A percentile compares a stretch with the other conserved stretches of the same genome.
phyloP scores from a whole-genome alignment of 1,140 invertebrate species.

The Solen grandis region DNA sequence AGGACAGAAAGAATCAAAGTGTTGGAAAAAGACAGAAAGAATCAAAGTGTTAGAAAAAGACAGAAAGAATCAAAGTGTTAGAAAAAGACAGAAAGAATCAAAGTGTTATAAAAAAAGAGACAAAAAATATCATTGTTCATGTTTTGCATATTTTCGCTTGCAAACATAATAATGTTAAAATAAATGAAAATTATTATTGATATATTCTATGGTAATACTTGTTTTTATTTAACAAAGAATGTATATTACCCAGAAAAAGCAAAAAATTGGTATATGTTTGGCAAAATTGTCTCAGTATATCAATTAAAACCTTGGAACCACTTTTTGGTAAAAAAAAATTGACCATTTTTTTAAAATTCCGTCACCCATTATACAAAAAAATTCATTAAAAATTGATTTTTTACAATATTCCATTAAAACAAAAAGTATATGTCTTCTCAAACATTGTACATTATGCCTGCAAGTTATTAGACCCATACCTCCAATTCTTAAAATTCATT shows the following conservation, averaged over 20 bases:
- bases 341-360: not conserved
- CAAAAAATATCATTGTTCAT: too few species aligned
- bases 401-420: slow-evolving; percentile 6
- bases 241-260: slow-evolving; percentile 12
- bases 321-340: not conserved
- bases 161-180: not conserved
- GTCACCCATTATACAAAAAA: not conserved
- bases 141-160: not conserved
- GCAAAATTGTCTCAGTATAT: slow-evolving; percentile 8
- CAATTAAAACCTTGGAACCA: slow-evolving; percentile 7
- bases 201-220: not conserved
- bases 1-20: too few species aligned
- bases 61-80: too few species aligned
- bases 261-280: slow-evolving; percentile 5
- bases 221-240: slow-evolving; percentile 13
- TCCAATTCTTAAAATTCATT: too few species aligned
- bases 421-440: slow-evolving; percentile 17
- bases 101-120: too few species aligned
- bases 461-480: not conserved
- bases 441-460: slow-evolving; percentile 5
- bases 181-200: slow-evolving; percentile 19
- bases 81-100: too few species aligned
- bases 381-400: slow-evolving; percentile 11
- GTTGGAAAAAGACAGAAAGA: too few species aligned
- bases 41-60: too few species aligned